Percentiles rank a stretch among this genome's conserved stretches.
Conservation (phyloP, 2,797 vertebrate species). For the Halcyon badia region DNA sequence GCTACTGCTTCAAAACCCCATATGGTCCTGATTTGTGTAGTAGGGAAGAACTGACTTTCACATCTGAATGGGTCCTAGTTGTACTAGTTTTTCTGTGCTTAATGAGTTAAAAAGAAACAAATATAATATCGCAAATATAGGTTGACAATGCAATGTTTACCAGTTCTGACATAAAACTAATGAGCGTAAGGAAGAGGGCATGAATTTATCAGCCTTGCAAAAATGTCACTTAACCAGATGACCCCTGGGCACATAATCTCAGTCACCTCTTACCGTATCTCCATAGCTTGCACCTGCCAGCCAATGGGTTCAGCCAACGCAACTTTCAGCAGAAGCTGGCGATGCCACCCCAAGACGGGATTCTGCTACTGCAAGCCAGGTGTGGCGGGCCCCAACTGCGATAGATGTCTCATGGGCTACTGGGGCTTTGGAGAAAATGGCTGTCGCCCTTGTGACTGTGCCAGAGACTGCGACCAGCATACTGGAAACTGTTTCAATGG, state of each 20-base stretch:
- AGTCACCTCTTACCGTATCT: background rate
- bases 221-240: background rate
- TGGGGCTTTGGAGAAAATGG: slow-evolving; percentile 89
- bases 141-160: background rate
- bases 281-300: slow-evolving; percentile 88
- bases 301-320: slow-evolving; percentile 79
- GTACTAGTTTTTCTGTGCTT: background rate
- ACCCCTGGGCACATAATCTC: background rate
- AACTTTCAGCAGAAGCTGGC: slow-evolving; percentile 72
- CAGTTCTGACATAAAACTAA: background rate
- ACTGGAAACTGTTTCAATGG: slow-evolving; percentile 84
- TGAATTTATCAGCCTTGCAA: background rate
- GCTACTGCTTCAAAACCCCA: background rate
- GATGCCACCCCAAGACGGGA: slow-evolving; percentile 89
- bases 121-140: background rate
- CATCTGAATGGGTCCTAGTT: background rate
- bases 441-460: slow-evolving; percentile 86
- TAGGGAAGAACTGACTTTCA: background rate
- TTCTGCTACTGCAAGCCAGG: slow-evolving; percentile 90
- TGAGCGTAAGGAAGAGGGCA: background rate
- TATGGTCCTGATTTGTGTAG: background rate
- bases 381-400: slow-evolving; percentile 84
- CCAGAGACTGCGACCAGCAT: slow-evolving; percentile 83
- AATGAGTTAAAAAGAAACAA: background rate
- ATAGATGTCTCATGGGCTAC: slow-evolving; percentile 85